Evolutionary conservation across 2,113 vertebrate genomes (phyloP), one percentile per base, ranked within the genome.

Genomic region (Tringa solitaria): DNA sequence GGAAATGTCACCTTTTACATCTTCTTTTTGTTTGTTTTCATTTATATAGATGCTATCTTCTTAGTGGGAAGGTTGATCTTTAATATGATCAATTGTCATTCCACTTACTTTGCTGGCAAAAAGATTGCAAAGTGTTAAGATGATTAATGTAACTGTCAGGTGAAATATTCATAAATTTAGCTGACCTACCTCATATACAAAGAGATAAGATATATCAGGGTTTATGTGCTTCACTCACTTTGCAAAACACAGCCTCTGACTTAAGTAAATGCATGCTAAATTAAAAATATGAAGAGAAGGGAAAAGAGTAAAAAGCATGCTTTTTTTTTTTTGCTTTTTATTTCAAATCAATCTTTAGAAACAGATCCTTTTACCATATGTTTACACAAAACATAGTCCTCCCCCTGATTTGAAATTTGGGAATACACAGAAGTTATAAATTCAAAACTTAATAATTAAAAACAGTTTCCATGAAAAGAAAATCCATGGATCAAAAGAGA

Each of bases 361-460:
- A 67, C 16, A 91, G 23, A 59, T 70, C 30, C 9, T 82, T 87
- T 64, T 56, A 84, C 27, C 27, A 7, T 56, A 51, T 82, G 57
- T 84, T 82, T 75, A 39, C 27, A 45, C 12, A 46, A 76, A 65
- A 45, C 46, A 57, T 74, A 85, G 41, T 57, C 61, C 24, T 87
- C 50, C 28, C 23, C 16, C 56, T 56, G 18, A 59, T 77, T 79
- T 81, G 33, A 79, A 79, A 46, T 84, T 56, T 30, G 85, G 32
- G 37, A 60, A 35, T 45, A 50, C 69, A 45, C 8, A 61, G 41
- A 76, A 87, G 26, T 65, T 73, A 79, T 37, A 82, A 82, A 89
- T 89, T 91, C 41, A 70, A 81, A 94, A 87, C 30, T 89, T 89
- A 70, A 75, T 89, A 78, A 92, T 89, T 87, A 24, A 94, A 89